Percentiles rank a stretch among this genome's conserved stretches.
Conservation (phyloP, 1,140 invertebrate species). For the Asbolus verrucosus region DNA sequence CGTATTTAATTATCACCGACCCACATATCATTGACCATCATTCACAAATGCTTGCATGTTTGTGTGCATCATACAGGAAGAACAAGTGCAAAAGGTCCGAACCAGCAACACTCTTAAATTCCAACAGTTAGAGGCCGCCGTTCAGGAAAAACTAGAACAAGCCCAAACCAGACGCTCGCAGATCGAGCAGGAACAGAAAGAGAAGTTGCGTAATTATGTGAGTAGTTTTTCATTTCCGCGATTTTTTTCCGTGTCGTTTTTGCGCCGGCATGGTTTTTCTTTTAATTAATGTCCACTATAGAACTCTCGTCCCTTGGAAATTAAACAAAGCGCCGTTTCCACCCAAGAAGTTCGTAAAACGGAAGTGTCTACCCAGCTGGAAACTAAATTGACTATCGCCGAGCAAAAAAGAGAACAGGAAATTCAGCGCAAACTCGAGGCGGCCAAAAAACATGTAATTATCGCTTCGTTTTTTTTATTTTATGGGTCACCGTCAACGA, state of each 20-base stretch:
- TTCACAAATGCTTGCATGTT: slow-evolving; percentile 56
- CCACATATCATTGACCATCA: slow-evolving; percentile 28
- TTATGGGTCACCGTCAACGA: slow-evolving; percentile 3
- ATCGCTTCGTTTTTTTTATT: slow-evolving; percentile 45
- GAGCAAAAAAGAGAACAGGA: slow-evolving; percentile 83
- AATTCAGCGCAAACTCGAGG: slow-evolving; percentile 83
- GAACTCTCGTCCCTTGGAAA: slow-evolving; percentile 58
- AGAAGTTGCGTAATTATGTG: slow-evolving; percentile 82
- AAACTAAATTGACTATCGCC: slow-evolving; percentile 79
- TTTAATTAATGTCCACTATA: slow-evolving; percentile 47
- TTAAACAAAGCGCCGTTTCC: slow-evolving; percentile 71
- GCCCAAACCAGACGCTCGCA: slow-evolving; percentile 77
- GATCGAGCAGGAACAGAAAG: slow-evolving; percentile 78
- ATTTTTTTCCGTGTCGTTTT: slow-evolving; percentile 30
- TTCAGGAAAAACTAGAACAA: slow-evolving; percentile 79
- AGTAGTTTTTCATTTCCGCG: too few relatives aligned
- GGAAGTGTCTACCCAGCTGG: slow-evolving; percentile 77
- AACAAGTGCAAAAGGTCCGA: slow-evolving; percentile 77
- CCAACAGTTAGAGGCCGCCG: slow-evolving; percentile 74
- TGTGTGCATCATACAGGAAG: slow-evolving; percentile 70
- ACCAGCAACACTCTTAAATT: slow-evolving; percentile 74
- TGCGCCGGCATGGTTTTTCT: slow-evolving; percentile 2
- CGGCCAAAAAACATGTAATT: slow-evolving; percentile 81
- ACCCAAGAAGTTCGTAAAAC: slow-evolving; percentile 73
- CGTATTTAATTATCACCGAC: slow-evolving; percentile 15